A percentile compares a stretch with the other conserved stretches of the same genome.
Evolutionary conservation across 2,888 invertebrate species (phyloP).

Genomic region (Notodonta dromedarius): DNA sequence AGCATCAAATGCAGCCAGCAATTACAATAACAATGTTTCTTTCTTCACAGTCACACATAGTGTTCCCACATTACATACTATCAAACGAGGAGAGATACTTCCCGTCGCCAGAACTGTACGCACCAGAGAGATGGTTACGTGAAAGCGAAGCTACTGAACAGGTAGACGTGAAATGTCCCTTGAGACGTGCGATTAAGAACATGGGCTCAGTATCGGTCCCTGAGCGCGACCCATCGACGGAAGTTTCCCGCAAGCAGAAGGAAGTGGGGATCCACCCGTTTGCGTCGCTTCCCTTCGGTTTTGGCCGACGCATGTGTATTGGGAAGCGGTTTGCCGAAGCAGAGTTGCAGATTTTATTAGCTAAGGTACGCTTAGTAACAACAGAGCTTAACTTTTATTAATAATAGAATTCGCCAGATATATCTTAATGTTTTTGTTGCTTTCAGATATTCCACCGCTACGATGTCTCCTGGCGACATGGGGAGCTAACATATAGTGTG

Average conservation of each 20-base stretch:
- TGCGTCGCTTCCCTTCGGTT: constrained; percentile 90
- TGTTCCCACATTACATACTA: constrained; percentile 91
- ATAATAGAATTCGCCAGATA: no score
- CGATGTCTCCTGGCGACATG: constrained; percentile 87
- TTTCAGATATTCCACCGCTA: constrained; percentile 89
- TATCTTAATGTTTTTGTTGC: no score
- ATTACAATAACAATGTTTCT: constrained; percentile 1
- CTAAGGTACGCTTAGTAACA: constrained; percentile 83
- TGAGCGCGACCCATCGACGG: constrained; percentile 36
- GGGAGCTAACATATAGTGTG: constrained; percentile 87
- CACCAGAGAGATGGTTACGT: constrained; percentile 92
- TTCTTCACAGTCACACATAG: constrained; percentile 88
- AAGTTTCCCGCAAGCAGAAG: constrained; percentile 74
- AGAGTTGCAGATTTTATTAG: constrained; percentile 88
- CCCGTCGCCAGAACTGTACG: constrained; percentile 87
- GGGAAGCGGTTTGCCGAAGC: constrained; percentile 93
- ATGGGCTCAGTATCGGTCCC: constrained; percentile 13
- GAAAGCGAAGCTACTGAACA: constrained; percentile 50
- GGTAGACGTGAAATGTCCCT: constrained; percentile 22
- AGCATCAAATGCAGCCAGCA: neutral
- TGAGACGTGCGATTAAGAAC: constrained; percentile 14
- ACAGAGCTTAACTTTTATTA: neutral
- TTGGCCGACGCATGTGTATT: constrained; percentile 90
- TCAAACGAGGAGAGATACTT: constrained; percentile 90
- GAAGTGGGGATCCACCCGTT: constrained; percentile 88